Conservation (phyloP, 1,140 invertebrate species). For the Platyscapa corneri region DNA sequence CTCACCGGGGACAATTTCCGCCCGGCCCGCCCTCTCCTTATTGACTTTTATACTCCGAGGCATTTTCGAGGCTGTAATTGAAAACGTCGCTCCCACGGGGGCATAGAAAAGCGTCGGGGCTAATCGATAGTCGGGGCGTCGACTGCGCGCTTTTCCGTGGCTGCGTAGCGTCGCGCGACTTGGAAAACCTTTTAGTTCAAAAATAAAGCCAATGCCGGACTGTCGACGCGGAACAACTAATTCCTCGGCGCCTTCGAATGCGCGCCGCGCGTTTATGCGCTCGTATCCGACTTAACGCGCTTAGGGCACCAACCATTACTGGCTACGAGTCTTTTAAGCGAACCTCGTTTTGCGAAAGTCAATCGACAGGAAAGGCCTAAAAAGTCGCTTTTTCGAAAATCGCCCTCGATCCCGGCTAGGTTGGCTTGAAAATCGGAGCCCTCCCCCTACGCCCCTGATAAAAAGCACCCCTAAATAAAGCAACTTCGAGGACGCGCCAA, state of each 20-base stretch:
- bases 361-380: background rate
- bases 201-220: constrained; percentile 25
- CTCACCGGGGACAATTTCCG: constrained; percentile 48
- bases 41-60: constrained; percentile 49
- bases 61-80: constrained; percentile 30
- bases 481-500: too few species aligned
- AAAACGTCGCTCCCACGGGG: constrained; percentile 38
- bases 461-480: too few species aligned
- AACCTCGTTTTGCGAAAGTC: background rate
- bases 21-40: background rate
- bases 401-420: background rate
- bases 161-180: background rate
- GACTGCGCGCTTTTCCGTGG: too few species aligned
- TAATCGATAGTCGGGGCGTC: background rate
- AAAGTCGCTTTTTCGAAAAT: background rate
- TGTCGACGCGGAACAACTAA: background rate
- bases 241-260: too few species aligned
- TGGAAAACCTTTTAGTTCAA: constrained; percentile 39
- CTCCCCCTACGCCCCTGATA: too few species aligned
- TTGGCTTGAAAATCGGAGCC: too few species aligned
- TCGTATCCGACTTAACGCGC: background rate
- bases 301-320: background rate
- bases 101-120: background rate
- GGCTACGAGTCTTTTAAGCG: background rate
- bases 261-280: background rate